Base-by-base conservation (phyloP, 2,113 vertebrate genomes). In the Brienomyrus brachyistius region DNA sequence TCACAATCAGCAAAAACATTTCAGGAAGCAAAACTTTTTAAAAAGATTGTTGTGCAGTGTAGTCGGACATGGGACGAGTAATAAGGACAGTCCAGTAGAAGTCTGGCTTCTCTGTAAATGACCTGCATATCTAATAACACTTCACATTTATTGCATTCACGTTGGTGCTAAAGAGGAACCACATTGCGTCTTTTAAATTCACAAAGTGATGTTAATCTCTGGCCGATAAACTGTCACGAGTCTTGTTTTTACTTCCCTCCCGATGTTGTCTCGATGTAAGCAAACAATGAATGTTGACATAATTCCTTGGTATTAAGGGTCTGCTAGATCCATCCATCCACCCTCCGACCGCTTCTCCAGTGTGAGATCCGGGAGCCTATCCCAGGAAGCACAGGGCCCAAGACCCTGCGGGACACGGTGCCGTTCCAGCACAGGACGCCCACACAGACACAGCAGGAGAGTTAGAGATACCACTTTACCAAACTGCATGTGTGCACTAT, bases 401-500 rank as follows among this genome's bases (percentile, higher is more conserved):
- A 70, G 62, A 70, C 54, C 54, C 54, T 56, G 54, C 1, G 5
- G 21, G 54, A 59, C 54, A 8, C 5, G 1, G 21, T 2, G 56
- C 54, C 54, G 5, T 56, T 56, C 17, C 54, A 6, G 13, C 54
- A 54, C 54, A 56, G 54, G 54, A 56, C 54, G 31, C 31, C 31
- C 31, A 31, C 31, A 31, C 31, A 31, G 31, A 31, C 31, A 1
- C 31, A 31, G 31, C 31, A 31, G 31, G 31, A 31, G 31, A 31
- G 1, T 31, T 31, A 31, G 1, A 31, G 31, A 31, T 31, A 31
- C 31, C 0, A 31, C 31, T 31, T 31, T 31, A 54, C 4, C 15
- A 94, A 93, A 89, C 94, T 97, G 94, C 92, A 95, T 3, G 93
- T 97, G 94, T 97, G 96, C 95, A n/a, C n/a, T n/a, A n/a, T n/a